Percentiles rank a stretch among this genome's conserved stretches.
phyloP scores from a whole-genome alignment of 2,888 invertebrate species.

The Cheilosia scutellata region DNA sequence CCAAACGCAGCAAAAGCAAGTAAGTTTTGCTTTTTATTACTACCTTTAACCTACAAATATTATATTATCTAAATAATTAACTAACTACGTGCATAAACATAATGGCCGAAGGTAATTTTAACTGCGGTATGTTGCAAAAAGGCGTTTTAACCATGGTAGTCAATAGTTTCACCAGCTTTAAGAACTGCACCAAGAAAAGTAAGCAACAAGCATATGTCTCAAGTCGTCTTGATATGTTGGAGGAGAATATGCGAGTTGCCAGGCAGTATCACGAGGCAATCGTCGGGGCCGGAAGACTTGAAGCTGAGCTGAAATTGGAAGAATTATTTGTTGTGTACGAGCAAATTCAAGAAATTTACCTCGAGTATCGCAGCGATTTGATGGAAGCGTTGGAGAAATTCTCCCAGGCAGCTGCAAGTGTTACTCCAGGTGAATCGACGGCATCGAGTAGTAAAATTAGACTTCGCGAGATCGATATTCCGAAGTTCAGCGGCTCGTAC shows the following conservation, averaged over 20 bases:
- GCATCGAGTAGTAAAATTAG: not conserved
- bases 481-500: constrained; percentile 9
- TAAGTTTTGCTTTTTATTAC: constrained; percentile 1
- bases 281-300: not conserved
- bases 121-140: not conserved
- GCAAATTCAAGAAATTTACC: not conserved
- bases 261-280: not conserved
- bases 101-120: not conserved
- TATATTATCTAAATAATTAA: no score
- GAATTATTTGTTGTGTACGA: not conserved
- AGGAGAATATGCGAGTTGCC: not conserved
- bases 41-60: not conserved
- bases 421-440: not conserved
- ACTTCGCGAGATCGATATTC: constrained; percentile 6
- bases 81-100: not conserved
- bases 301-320: not conserved
- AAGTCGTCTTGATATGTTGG: not conserved
- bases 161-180: not conserved
- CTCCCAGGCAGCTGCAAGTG: not conserved
- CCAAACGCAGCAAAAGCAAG: not conserved
- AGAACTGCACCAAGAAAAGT: not conserved
- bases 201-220: not conserved
- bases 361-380: no score
- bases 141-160: not conserved
- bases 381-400: not conserved